phyloP scores from a whole-genome alignment of 2,113 vertebrate species.

The Rafetus swinhoei region DNA sequence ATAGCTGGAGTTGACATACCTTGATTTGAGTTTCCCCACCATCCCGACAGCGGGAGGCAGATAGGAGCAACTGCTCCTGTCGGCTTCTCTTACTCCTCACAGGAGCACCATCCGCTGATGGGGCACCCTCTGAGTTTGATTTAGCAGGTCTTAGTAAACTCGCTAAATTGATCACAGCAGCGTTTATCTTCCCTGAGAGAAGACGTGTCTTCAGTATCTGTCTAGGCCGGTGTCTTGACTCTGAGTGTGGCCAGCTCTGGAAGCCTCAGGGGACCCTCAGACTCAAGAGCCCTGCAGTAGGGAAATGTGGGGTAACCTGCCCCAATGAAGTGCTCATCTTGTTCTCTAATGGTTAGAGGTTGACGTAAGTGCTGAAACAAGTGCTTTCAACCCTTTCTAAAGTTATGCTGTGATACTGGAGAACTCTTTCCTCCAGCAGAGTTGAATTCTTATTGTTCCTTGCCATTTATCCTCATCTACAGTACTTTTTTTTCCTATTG shows the following conservation, averaged over 20 bases:
- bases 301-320: not conserved
- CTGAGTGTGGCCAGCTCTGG: not conserved
- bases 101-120: too few species aligned
- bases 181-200: too few species aligned
- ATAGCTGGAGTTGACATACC: too few species aligned
- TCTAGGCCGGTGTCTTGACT: not conserved
- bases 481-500: not conserved
- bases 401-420: not conserved
- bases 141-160: too few species aligned
- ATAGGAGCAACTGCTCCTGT: too few species aligned
- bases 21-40: too few species aligned
- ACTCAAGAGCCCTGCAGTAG: not conserved
- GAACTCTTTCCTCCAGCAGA: not conserved
- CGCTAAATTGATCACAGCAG: too few species aligned
- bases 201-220: not conserved
- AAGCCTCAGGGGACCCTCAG: not conserved
- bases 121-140: too few species aligned
- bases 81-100: too few species aligned
- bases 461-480: not conserved
- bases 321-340: not conserved
- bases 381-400: not conserved
- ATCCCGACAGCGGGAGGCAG: too few species aligned
- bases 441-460: not conserved
- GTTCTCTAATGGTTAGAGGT: not conserved
- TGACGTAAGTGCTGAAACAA: not conserved